These are phyloP conservation scores for Microplitis mediator DNA, from an alignment of 1,140 invertebrate genomes.

Conservation along the genomic window DNA sequence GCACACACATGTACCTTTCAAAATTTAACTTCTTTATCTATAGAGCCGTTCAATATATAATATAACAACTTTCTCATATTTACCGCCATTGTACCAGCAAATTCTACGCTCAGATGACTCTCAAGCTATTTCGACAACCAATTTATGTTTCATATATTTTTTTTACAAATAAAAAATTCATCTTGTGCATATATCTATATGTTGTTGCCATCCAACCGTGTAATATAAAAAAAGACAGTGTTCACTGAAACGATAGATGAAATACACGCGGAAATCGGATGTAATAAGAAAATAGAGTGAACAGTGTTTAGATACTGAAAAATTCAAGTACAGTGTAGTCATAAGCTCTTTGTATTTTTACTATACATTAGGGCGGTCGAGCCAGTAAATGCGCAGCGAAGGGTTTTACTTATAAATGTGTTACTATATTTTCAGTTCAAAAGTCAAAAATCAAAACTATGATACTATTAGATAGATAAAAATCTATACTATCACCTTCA, in stretches of 20 bases:
- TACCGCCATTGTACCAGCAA: neutral
- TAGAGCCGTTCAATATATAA: constrained; percentile 1
- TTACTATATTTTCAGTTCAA: too few species aligned
- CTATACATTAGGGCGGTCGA: too few species aligned
- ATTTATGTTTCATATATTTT: neutral
- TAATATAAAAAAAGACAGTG: constrained; percentile 3
- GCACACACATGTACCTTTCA: neutral
- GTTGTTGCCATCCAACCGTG: neutral
- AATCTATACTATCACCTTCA: too few species aligned
- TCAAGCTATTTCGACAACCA: neutral
- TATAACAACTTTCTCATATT: neutral
- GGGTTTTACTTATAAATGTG: too few species aligned
- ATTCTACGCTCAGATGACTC: constrained; percentile 13
- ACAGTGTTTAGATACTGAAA: neutral
- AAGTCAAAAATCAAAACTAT: too few species aligned
- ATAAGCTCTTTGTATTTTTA: too few species aligned
- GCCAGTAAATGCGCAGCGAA: too few species aligned
- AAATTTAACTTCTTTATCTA: neutral
- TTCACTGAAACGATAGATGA: constrained; percentile 4
- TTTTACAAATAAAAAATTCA: neutral
- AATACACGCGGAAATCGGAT: neutral
- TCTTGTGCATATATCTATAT: neutral
- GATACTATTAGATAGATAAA: too few species aligned
- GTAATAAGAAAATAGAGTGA: neutral
- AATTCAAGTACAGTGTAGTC: neutral